Base-by-base conservation (phyloP, 2,888 invertebrate species). In the Zele albiditarsus region DNA sequence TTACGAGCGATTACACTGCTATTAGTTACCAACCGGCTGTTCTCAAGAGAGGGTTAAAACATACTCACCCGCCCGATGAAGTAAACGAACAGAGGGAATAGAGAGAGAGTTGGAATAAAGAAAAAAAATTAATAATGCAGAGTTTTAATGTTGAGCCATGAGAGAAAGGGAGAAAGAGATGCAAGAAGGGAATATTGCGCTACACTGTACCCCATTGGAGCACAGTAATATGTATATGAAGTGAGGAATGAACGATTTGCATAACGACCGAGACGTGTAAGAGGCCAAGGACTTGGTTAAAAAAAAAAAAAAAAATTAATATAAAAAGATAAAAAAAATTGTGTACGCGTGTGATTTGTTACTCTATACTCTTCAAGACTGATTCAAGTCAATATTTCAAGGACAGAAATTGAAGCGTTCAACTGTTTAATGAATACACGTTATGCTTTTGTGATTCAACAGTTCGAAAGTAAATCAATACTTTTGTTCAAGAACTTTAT, bases 1-100 rank as follows among this genome's bases (percentile, higher is more conserved):
- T 86, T 86, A 86, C 85, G 80, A 84, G 82, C 85, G 83, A 86
- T 86, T 86, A 86, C 85, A 85, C 83, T 83, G 85, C 86, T 85
- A 86, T 86, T 86, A 86, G 86, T 86, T 86, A 86, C 84, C 85
- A 83, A 86, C 86, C 82, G 84, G 85, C 85, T 84, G 85, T 86
- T 86, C 84, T 81, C 63, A 71, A 81, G 60, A 57, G 38, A 42
- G 46, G 67, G 79, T 79, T 79, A 79, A 79, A 80, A 80, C 70
- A 76, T 73, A 80, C 69, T 74, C 73, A 70, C 74, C 72, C 73
- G 74, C 53, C 42, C 65, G 74, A 73, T 28, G 73, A 71, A 67
- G 67, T 23, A 42, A 57, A 63, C 38, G 28, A 67, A 57, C 23
- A 75, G 46, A 71, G 20, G 33, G 31, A 69, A 25, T 46, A 72